Evolutionary conservation across 2,797 vertebrate species (phyloP).

Genomic region (Ciconia nigra): DNA sequence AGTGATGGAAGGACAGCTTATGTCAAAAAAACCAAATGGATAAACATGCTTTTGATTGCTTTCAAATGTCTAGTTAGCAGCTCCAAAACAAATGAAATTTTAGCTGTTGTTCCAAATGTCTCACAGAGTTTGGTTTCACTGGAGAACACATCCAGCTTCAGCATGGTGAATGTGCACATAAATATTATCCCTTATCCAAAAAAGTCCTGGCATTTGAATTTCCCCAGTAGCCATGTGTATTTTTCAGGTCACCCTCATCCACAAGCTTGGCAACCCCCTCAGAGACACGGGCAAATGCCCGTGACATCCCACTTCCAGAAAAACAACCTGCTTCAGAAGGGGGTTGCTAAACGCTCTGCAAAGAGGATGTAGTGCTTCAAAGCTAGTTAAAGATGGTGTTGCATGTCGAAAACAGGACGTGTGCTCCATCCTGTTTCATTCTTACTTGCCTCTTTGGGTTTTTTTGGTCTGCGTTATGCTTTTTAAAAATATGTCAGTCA

Average conservation of each 20-base stretch:
- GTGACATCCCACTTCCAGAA: background rate
- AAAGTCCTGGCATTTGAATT: background rate
- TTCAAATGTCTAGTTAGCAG: background rate
- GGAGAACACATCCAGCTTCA: background rate
- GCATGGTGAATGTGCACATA: background rate
- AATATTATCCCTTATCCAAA: background rate
- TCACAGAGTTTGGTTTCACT: background rate
- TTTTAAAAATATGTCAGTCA: background rate
- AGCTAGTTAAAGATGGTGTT: background rate
- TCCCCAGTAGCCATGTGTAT: background rate
- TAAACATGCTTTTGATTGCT: background rate
- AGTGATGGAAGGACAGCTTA: background rate
- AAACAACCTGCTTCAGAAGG: background rate
- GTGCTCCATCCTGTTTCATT: conserved; percentile 45
- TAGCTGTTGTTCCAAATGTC: background rate
- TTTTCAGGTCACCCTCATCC: background rate
- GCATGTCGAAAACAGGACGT: conserved; percentile 21
- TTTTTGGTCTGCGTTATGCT: background rate
- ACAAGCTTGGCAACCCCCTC: background rate
- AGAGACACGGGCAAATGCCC: background rate
- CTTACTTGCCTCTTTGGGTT: background rate
- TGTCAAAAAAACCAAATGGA: background rate
- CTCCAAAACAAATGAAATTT: background rate
- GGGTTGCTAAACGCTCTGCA: background rate
- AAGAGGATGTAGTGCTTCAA: background rate